Evolutionary conservation across 2,113 vertebrate species (phyloP).

Genomic region (Microtus ochrogaster): DNA sequence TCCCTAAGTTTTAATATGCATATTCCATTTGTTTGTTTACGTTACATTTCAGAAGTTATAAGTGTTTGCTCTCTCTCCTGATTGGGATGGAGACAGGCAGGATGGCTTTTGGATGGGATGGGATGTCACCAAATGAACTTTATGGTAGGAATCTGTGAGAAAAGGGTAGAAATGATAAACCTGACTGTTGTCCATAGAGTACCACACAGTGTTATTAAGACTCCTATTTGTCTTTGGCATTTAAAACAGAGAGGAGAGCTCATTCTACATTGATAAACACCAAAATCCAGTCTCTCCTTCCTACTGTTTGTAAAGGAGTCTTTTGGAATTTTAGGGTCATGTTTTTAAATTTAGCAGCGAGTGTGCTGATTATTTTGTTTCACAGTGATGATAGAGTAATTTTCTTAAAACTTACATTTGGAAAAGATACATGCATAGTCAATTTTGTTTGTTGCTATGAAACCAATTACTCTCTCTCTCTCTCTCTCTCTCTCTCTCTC

Average conservation of each 20-base stretch:
- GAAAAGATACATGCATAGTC: conserved; percentile 1
- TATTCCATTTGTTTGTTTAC: not conserved
- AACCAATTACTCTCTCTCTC: not conserved
- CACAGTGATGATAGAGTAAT: not conserved
- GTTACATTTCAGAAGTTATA: not conserved
- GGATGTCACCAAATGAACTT: not conserved
- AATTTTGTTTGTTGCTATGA: conserved; percentile 24
- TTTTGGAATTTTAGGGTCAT: not conserved
- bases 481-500: not conserved
- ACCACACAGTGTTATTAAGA: not conserved
- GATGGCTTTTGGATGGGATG: not conserved
- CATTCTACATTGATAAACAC: not conserved
- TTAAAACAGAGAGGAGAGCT: not conserved
- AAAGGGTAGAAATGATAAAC: conserved; percentile 9
- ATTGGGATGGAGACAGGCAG: not conserved
- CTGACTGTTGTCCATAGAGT: not conserved
- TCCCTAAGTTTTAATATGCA: not conserved
- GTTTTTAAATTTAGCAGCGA: not conserved
- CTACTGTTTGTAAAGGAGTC: not conserved
- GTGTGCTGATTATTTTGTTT: conserved; percentile 31
- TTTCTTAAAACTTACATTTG: conserved; percentile 20
- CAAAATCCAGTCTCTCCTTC: not conserved
- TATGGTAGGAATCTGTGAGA: not conserved
- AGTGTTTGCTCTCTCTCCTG: not conserved
- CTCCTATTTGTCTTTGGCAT: conserved; percentile 11